Evolutionary conservation across 2,797 vertebrate genomes (phyloP).

Genomic region (Hyperoplus immaculatus): DNA sequence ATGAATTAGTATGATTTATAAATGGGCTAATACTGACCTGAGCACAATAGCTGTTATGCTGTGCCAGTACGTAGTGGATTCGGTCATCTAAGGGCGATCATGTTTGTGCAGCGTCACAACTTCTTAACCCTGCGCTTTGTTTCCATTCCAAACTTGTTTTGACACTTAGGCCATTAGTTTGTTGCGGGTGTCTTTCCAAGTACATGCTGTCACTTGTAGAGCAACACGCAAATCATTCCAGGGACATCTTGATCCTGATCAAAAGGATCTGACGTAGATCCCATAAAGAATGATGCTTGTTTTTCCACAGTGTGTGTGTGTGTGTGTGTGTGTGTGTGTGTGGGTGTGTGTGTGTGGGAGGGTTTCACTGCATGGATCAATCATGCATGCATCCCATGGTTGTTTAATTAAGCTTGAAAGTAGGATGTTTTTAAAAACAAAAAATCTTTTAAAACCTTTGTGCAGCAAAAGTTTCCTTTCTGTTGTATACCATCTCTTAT

Average conservation of each 20-base stretch:
- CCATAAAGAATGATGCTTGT: not conserved
- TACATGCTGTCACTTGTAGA: slow-evolving; percentile 24
- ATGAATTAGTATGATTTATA: not conserved
- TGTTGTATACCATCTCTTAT: not conserved
- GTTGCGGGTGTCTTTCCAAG: slow-evolving; percentile 11
- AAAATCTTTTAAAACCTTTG: not conserved
- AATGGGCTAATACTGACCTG: not conserved
- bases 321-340: not conserved
- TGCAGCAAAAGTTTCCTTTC: not conserved
- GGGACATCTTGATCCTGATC: slow-evolving; percentile 1
- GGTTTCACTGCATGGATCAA: not conserved
- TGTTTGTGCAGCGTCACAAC: not conserved
- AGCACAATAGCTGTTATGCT: not conserved
- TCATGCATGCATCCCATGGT: not conserved
- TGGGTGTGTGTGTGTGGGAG: not conserved
- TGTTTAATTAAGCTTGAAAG: not conserved
- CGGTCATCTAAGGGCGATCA: not conserved
- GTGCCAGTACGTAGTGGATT: not conserved
- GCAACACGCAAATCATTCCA: slow-evolving; percentile 17
- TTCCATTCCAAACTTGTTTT: slow-evolving; percentile 55
- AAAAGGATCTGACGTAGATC: slow-evolving; percentile 25
- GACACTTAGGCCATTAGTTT: slow-evolving; percentile 5
- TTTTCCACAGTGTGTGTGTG: not conserved
- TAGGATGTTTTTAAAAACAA: not conserved
- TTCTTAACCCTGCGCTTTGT: slow-evolving; percentile 27